Evolutionary conservation across 2,888 invertebrate genomes (phyloP).

Genomic region (Trachelus tabidus): DNA sequence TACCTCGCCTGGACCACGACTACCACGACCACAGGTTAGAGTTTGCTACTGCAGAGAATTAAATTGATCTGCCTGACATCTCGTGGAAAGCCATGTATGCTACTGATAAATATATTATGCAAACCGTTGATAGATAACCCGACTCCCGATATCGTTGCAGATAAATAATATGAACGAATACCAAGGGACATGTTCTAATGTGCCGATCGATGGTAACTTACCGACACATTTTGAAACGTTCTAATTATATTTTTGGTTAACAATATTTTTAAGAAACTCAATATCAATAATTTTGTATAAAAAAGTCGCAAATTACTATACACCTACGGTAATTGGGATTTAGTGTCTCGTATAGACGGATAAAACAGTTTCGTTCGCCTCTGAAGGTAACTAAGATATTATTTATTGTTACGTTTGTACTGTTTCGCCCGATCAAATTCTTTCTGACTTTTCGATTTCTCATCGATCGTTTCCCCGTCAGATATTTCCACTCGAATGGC

Average conservation of each 20-base stretch:
- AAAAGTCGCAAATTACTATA: too few species aligned
- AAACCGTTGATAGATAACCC: background rate
- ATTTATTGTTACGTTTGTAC: background rate
- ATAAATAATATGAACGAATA: background rate
- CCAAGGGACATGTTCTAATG: accelerated
- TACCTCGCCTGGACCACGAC: background rate
- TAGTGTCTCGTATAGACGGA: too few species aligned
- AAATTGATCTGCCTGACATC: background rate
- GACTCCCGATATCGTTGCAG: background rate
- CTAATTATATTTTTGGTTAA: too few species aligned
- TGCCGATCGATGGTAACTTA: background rate
- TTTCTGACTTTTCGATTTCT: background rate
- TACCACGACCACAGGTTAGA: background rate
- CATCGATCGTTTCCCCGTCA: background rate
- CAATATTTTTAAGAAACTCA: too few species aligned
- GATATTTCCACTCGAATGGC: conserved; percentile 22
- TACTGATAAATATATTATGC: background rate
- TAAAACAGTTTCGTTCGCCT: too few species aligned
- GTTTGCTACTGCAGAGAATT: background rate
- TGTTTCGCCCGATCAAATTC: background rate
- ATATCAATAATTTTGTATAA: too few species aligned
- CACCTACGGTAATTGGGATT: too few species aligned
- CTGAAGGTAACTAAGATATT: background rate
- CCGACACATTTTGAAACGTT: background rate
- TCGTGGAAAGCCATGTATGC: background rate